Conservation (phyloP, 1,140 invertebrate species). For the Habropoda laboriosa region DNA sequence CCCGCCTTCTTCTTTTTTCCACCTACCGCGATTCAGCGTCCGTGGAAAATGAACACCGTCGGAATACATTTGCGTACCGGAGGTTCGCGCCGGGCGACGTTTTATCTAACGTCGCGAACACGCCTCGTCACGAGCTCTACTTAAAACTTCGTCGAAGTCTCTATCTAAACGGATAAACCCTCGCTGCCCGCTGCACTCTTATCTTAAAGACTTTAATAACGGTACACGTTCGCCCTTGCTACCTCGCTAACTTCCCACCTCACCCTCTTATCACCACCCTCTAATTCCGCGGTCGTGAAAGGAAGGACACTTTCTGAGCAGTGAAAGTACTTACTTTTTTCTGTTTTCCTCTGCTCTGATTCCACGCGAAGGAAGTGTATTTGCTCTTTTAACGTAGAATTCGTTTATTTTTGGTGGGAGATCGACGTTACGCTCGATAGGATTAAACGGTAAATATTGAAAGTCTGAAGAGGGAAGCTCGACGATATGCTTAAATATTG, state of each 20-base stretch:
- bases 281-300: background rate
- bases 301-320: no score
- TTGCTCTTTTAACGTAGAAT: no score
- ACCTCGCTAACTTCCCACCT: background rate
- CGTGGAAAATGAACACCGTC: background rate
- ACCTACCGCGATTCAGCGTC: background rate
- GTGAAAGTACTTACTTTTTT: no score
- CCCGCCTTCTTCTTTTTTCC: background rate
- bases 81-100: background rate
- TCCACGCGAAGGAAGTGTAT: no score
- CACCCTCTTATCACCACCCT: background rate
- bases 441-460: no score
- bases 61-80: slow-evolving; percentile 35
- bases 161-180: slow-evolving; percentile 30
- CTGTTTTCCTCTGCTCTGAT: no score
- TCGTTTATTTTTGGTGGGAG: no score
- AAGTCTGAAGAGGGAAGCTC: no score
- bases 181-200: slow-evolving; percentile 4
- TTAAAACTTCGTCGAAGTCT: slow-evolving; percentile 29
- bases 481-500: no score
- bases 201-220: slow-evolving; percentile 48
- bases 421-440: no score
- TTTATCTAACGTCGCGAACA: slow-evolving; percentile 33
- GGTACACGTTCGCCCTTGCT: background rate
- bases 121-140: slow-evolving; percentile 15